These are phyloP conservation scores for Beris chalybata DNA, from an alignment of 2,888 invertebrate genomes.

Conservation along the genomic window DNA sequence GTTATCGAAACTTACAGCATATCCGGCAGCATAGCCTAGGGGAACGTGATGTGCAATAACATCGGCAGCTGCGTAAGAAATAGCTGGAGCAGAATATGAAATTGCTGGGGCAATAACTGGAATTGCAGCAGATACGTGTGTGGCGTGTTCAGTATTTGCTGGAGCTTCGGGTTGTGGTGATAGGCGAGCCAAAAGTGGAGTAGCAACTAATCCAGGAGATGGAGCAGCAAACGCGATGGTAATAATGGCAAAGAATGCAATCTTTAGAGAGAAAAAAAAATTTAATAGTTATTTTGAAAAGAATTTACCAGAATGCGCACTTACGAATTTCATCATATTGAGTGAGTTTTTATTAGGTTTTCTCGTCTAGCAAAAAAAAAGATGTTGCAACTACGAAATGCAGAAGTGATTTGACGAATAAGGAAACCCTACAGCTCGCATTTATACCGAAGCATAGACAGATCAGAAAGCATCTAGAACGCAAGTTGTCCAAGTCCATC, in stretches of 20 bases:
- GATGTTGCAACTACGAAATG: slow-evolving; percentile 32
- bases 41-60: background rate
- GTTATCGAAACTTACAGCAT: slow-evolving; percentile 27
- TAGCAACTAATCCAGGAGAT: slow-evolving; percentile 25
- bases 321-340: slow-evolving; percentile 33
- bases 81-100: slow-evolving; percentile 24
- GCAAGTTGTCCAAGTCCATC: slow-evolving; percentile 19
- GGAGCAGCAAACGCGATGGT: slow-evolving; percentile 17
- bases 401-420: slow-evolving; percentile 13
- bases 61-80: slow-evolving; percentile 4
- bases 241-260: slow-evolving; percentile 21
- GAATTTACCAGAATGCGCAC: background rate
- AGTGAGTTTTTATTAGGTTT: background rate
- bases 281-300: background rate
- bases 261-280: slow-evolving; percentile 5
- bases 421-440: slow-evolving; percentile 19
- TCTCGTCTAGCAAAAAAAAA: slow-evolving; percentile 17
- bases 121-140: slow-evolving; percentile 36
- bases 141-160: slow-evolving; percentile 36
- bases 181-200: slow-evolving; percentile 33
- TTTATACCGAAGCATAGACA: slow-evolving; percentile 11
- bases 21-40: slow-evolving; percentile 30
- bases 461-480: slow-evolving; percentile 19
- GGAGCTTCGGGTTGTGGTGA: slow-evolving; percentile 36
- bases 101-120: slow-evolving; percentile 31